These are phyloP conservation scores for Sorex fumeus DNA, from an alignment of 2,113 vertebrate genomes.

Conservation along the genomic window DNA sequence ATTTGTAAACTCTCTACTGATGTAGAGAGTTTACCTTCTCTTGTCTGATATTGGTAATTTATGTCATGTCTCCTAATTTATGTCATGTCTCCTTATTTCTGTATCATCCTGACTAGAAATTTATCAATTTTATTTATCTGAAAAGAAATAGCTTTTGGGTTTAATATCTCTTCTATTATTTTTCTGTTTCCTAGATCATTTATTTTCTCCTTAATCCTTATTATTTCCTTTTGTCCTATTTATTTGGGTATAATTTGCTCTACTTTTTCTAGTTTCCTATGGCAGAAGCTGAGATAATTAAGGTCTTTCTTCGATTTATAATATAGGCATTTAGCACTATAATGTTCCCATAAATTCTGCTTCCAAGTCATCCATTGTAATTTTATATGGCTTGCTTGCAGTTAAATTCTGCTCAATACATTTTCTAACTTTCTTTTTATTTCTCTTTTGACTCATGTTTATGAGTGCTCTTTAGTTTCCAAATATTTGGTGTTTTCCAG, in stretches of 20 bases:
- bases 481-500: neutral
- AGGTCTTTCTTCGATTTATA: neutral
- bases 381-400: neutral
- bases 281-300: neutral
- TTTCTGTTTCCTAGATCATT: slow-evolving; percentile 20
- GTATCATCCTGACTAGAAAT: neutral
- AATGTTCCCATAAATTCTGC: neutral
- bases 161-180: neutral
- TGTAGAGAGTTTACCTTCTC: neutral
- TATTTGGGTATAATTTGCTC: neutral
- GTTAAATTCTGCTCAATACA: neutral
- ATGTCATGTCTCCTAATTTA: neutral
- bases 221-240: neutral
- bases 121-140: neutral
- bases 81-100: neutral
- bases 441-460: neutral
- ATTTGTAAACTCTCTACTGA: neutral
- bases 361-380: neutral
- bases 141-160: neutral
- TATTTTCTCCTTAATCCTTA: slow-evolving; percentile 9
- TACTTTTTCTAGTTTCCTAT: neutral
- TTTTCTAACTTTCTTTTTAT: neutral
- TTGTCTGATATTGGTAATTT: neutral
- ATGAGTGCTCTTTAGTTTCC: neutral
- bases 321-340: neutral